Evolutionary conservation across 2,888 invertebrate genomes (phyloP).

Genomic region (Nemoura dubitans): DNA sequence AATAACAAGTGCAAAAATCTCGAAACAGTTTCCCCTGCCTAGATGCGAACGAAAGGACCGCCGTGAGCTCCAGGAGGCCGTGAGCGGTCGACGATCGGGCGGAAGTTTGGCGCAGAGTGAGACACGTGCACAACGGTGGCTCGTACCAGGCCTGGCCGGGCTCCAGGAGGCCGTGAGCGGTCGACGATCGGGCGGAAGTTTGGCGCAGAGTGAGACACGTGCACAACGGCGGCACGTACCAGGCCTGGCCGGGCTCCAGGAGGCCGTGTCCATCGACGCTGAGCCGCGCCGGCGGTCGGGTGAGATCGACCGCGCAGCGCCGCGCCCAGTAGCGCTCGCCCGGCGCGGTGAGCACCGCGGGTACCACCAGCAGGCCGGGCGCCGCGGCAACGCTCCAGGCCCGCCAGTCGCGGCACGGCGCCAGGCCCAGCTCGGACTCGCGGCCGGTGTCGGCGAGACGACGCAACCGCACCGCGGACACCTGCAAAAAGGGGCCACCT

Average conservation of each 20-base stretch:
- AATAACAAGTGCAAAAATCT: too few relatives aligned
- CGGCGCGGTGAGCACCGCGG: conserved; percentile 80
- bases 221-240: neutral
- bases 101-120: too few relatives aligned
- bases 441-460: neutral
- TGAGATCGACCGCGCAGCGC: conserved; percentile 79
- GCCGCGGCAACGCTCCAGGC: conserved; percentile 69
- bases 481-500: neutral
- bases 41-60: too few relatives aligned
- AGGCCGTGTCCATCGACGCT: conserved; percentile 70
- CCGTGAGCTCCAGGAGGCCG: too few relatives aligned
- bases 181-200: too few relatives aligned
- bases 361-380: conserved; percentile 79
- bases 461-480: neutral
- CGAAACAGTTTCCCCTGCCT: too few relatives aligned
- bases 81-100: too few relatives aligned
- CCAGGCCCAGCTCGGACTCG: conserved; percentile 58
- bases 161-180: too few relatives aligned
- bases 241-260: conserved; percentile 51
- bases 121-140: too few relatives aligned
- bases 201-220: too few relatives aligned
- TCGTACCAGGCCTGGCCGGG: neutral
- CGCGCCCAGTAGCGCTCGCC: conserved; percentile 88
- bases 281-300: conserved; percentile 74
- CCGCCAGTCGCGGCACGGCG: conserved; percentile 68